These are phyloP conservation scores for Drosophila percnosoma DNA, from an alignment of 2,888 invertebrate genomes.

Conservation along the genomic window DNA sequence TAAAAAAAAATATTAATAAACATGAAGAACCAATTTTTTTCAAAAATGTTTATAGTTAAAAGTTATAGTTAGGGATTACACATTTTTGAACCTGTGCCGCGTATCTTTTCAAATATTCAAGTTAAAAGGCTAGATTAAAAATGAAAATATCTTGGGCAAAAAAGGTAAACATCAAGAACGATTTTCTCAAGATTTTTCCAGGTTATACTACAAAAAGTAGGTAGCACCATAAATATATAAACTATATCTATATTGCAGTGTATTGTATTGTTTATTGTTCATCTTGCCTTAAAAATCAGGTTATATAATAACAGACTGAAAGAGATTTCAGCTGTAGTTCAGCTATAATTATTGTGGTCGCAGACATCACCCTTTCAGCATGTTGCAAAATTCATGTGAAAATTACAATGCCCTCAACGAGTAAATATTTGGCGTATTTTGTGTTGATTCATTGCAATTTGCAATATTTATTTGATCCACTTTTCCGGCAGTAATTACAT, in stretches of 20 bases:
- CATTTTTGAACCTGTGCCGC: background rate
- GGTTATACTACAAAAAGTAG: background rate
- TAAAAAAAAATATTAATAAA: background rate
- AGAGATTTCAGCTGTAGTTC: background rate
- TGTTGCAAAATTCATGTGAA: background rate
- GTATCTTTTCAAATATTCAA: background rate
- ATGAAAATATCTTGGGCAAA: too few species aligned
- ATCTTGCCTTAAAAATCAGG: background rate
- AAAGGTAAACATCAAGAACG: background rate
- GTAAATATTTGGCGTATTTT: background rate
- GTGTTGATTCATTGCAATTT: background rate
- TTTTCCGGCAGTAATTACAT: constrained; percentile 7
- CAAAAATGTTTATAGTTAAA: background rate
- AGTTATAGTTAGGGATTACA: background rate
- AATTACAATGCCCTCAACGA: background rate
- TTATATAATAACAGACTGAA: background rate
- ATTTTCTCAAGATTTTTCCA: background rate
- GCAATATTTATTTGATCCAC: constrained; percentile 12
- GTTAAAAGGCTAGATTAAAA: background rate
- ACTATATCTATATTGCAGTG: background rate
- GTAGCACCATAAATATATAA: background rate
- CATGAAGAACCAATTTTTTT: too few species aligned
- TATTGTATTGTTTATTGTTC: background rate
- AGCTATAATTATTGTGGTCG: background rate
- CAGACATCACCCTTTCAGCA: background rate